phyloP scores from a whole-genome alignment of 2,797 vertebrate genomes.

The Danio kyathit region DNA sequence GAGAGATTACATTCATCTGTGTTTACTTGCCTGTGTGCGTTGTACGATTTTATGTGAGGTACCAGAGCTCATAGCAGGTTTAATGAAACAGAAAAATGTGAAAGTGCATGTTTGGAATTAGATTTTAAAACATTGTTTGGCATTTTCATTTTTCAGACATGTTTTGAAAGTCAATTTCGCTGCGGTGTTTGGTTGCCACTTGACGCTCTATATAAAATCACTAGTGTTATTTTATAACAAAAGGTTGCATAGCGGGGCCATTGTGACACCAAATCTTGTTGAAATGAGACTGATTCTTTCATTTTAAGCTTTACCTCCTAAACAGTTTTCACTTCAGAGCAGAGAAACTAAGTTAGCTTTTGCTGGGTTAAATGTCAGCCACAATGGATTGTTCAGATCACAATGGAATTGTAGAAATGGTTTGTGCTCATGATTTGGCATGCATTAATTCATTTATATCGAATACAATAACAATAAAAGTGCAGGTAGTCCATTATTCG shows the following conservation, averaged over 20 bases:
- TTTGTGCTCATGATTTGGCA: conserved; percentile 10
- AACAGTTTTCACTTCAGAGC: not conserved
- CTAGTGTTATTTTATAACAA: conserved; percentile 8
- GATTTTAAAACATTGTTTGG: not conserved
- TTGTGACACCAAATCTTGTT: not conserved
- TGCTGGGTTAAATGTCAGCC: not conserved
- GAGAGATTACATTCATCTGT: conserved; percentile 45
- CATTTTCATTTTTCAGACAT: not conserved
- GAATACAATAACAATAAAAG: conserved; percentile 21
- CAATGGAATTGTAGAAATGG: conserved; percentile 2
- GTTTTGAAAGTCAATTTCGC: not conserved
- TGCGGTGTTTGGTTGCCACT: not conserved
- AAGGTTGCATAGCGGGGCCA: not conserved
- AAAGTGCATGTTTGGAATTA: not conserved
- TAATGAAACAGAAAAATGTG: conserved; percentile 21
- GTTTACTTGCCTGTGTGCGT: conserved; percentile 47
- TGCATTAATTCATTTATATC: conserved; percentile 9
- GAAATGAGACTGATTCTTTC: conserved; percentile 10
- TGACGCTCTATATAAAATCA: not conserved
- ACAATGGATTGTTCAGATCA: not conserved
- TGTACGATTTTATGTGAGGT: conserved; percentile 25
- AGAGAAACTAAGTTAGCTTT: conserved; percentile 3
- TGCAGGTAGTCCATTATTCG: conserved; percentile 11
- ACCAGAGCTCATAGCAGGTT: not conserved
- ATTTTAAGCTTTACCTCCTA: conserved; percentile 1